Conservation (phyloP, 2,797 vertebrate species). For the Pseudochirops cupreus region DNA sequence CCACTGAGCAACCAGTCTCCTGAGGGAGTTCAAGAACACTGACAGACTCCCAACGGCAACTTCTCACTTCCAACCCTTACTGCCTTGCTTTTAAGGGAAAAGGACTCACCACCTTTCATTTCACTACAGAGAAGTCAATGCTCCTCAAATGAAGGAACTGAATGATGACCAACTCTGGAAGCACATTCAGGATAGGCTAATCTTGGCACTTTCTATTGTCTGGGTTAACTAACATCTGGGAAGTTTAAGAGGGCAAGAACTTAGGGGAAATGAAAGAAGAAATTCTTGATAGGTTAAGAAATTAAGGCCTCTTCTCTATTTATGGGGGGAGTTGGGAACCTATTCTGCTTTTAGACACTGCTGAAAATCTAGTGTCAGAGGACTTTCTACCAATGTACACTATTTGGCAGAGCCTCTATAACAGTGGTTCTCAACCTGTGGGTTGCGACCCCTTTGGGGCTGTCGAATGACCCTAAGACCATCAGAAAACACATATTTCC, state of each 20-base stretch:
- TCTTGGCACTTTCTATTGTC: fast-evolving
- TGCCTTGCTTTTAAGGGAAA: background rate
- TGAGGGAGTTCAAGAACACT: background rate
- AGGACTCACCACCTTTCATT: background rate
- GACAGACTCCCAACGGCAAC: background rate
- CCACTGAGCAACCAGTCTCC: background rate
- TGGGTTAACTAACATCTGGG: background rate
- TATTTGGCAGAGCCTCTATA: background rate
- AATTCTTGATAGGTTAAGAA: background rate
- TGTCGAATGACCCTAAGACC: no score
- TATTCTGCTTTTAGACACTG: background rate
- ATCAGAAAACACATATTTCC: no score
- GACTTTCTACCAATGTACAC: background rate
- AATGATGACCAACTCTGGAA: background rate
- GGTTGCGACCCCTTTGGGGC: no score
- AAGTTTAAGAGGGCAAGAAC: background rate
- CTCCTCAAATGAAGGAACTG: background rate
- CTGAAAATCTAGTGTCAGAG: background rate
- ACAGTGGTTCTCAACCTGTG: no score
- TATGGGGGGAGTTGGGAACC: background rate
- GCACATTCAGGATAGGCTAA: background rate
- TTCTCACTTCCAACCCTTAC: background rate
- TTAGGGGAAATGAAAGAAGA: background rate
- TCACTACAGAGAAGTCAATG: background rate
- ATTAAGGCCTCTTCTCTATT: background rate